Base-by-base conservation (phyloP, 2,888 invertebrate species). In the Argyresthia goedartella region DNA sequence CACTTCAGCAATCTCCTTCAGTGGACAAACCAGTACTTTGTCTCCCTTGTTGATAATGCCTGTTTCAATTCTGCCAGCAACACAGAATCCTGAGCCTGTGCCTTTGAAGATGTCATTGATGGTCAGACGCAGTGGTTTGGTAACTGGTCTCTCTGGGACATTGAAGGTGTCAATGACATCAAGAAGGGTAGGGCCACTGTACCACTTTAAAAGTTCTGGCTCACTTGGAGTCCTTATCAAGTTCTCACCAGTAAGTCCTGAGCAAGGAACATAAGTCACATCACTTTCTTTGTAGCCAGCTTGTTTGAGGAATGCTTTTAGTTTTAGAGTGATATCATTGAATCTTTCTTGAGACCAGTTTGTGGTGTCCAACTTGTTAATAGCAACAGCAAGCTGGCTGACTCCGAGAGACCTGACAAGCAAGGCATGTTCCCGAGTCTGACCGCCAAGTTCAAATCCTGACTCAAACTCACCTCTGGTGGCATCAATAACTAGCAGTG, bases 391-490 rank as follows among this genome's bases (percentile, higher is more conserved):
- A 43, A 99, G 73, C 76, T 99, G 98, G 55, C 92, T 93, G 0
- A 99, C 96, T 39, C 99, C 99, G 80, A 91, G 64, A 59, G 92
- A 92, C 64, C 98, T 89, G 1, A 98, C 93, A n/a, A 99, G 86
- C 50, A 99, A 82, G 1, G 99, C 97, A 86, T 99, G 99, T 76
- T 99, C 99, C 56, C 98, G 88, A 0, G 99, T 99, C 81, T 99
- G 99, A 1, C 99, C 99, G 10, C 99, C 99, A 61, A 93, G 91
- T 66, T 99, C 98, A 79, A 99, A 99, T 1, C 99, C 99, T 44
- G 98, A 97, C 80, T 99, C 99, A 81, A 99, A 99, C 84, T 99
- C 99, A 25, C 99, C 99, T 62, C 94, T 89, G 0, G 95, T 95
- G 0, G 98, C 96, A 87, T 99, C 99, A 0, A 99, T 95, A 0